Percentiles rank a stretch among this genome's conserved stretches.
phyloP scores from a whole-genome alignment of 1,140 invertebrate species.

The Drosophila setifemur region DNA sequence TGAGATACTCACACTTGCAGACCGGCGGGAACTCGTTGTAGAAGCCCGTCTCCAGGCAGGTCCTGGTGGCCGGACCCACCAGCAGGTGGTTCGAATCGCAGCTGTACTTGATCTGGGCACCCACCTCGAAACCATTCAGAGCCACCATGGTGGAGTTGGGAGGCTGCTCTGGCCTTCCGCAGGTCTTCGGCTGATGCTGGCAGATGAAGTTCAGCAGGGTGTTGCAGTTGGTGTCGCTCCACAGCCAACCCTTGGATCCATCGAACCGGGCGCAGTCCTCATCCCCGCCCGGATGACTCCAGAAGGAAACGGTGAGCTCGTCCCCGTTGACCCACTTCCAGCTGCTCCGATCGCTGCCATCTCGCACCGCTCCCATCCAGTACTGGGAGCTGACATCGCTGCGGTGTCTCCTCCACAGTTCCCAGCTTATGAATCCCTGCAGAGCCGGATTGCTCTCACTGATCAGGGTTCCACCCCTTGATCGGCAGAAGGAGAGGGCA shows the following conservation, averaged over 20 bases:
- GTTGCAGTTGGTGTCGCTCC: constrained; percentile 96
- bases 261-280: constrained; percentile 95
- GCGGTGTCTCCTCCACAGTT: constrained; percentile 94
- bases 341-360: constrained; percentile 89
- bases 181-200: constrained; percentile 95
- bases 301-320: constrained; percentile 95
- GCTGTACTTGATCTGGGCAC: constrained; percentile 92
- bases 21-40: constrained; percentile 96
- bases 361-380: constrained; percentile 95
- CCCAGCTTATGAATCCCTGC: constrained; percentile 97
- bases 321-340: constrained; percentile 96
- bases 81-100: constrained; percentile 94
- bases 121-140: constrained; percentile 89
- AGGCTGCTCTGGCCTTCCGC: constrained; percentile 94
- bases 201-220: constrained; percentile 95
- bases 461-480: constrained; percentile 91
- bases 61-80: constrained; percentile 91
- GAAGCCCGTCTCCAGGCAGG: constrained; percentile 95
- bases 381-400: constrained; percentile 96
- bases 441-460: constrained; percentile 97
- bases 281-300: constrained; percentile 92
- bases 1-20: constrained; percentile 90
- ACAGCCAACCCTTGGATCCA: constrained; percentile 96
- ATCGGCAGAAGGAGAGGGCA: constrained; percentile 90
- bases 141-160: constrained; percentile 94